Evolutionary conservation across 2,888 invertebrate species (phyloP).

Genomic region (Drosophila pseudotakahashii): DNA sequence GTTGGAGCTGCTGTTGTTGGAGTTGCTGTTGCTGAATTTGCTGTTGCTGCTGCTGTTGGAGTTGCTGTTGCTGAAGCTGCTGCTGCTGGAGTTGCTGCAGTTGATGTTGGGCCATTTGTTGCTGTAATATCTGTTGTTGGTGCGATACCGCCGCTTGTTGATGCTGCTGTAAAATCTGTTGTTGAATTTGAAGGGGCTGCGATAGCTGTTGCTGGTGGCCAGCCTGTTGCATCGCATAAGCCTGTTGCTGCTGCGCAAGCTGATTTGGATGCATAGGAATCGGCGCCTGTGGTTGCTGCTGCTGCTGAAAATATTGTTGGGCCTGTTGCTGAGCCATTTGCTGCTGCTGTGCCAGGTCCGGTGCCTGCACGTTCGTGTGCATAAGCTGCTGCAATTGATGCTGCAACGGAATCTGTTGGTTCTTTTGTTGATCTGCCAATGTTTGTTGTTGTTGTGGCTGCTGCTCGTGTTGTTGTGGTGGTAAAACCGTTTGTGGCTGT

Average conservation of each 20-base stretch:
- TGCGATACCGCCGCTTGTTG: conserved; percentile 27
- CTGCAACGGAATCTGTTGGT: conserved; percentile 69
- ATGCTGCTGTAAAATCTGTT: conserved; percentile 45
- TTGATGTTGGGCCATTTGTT: conserved; percentile 61
- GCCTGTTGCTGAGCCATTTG: conserved; percentile 46
- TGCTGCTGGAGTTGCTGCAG: conserved; percentile 55
- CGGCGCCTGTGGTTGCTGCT: conserved; percentile 54
- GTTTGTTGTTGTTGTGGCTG: conserved; percentile 57
- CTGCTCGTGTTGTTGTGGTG: conserved; percentile 50
- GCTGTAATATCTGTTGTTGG: conserved; percentile 68
- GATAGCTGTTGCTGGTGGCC: conserved; percentile 49
- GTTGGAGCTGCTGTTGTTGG: conserved; percentile 68
- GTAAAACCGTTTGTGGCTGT: conserved; percentile 39
- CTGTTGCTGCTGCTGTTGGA: conserved; percentile 49
- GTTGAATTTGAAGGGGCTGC: conserved; percentile 44
- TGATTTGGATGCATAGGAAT: conserved; percentile 39
- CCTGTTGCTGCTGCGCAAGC: conserved; percentile 57
- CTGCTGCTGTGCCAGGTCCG: conserved; percentile 55
- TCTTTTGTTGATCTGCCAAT: conserved; percentile 56
- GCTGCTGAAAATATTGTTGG: conserved; percentile 48
- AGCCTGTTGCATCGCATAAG: conserved; percentile 34
- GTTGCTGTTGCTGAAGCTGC: conserved; percentile 34
- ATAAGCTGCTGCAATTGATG: conserved; percentile 69
- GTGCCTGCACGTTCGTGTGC: conserved; percentile 61
- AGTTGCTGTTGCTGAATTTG: conserved; percentile 58